Evolutionary conservation across 2,888 invertebrate species (phyloP).

Genomic region (Drosophila melanocephala): DNA sequence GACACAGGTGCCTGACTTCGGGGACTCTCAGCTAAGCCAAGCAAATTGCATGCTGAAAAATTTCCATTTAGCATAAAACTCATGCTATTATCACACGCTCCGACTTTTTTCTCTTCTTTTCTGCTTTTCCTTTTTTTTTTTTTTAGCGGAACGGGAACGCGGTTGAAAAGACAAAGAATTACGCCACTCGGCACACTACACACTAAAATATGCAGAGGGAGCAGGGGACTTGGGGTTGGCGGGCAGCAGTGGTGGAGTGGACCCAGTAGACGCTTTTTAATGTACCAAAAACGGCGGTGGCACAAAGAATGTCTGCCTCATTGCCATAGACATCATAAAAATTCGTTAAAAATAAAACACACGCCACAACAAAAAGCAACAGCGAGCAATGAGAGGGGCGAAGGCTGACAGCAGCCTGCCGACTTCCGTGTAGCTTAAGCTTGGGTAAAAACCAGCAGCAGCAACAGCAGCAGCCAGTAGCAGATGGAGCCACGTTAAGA

Average conservation of each 20-base stretch:
- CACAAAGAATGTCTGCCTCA: slow-evolving; percentile 78
- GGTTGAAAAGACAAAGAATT: slow-evolving; percentile 54
- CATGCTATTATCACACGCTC: slow-evolving; percentile 68
- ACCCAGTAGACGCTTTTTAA: slow-evolving; percentile 79
- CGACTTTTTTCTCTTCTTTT: slow-evolving; percentile 7
- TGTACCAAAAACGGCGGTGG: slow-evolving; percentile 70
- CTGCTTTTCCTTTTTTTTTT: neutral
- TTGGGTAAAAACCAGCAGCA: neutral
- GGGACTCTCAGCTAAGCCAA: slow-evolving; percentile 45
- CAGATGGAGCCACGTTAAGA: slow-evolving; percentile 18
- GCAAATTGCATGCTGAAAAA: slow-evolving; percentile 77
- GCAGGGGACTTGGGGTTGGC: neutral
- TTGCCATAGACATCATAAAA: slow-evolving; percentile 80
- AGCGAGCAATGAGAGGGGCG: neutral
- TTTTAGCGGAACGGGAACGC: neutral
- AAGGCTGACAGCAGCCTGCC: slow-evolving; percentile 31
- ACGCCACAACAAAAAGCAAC: slow-evolving; percentile 62
- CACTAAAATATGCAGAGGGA: slow-evolving; percentile 71
- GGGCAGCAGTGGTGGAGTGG: slow-evolving; percentile 21
- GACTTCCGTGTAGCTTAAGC: slow-evolving; percentile 76
- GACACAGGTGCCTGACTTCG: slow-evolving; percentile 38
- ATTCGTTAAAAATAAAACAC: slow-evolving; percentile 76
- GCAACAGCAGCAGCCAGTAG: neutral
- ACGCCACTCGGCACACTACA: slow-evolving; percentile 75
- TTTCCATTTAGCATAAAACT: slow-evolving; percentile 81